A percentile compares a stretch with the other conserved stretches of the same genome.
phyloP scores from a whole-genome alignment of 1,140 invertebrate species.

The Goniozus legneri region DNA sequence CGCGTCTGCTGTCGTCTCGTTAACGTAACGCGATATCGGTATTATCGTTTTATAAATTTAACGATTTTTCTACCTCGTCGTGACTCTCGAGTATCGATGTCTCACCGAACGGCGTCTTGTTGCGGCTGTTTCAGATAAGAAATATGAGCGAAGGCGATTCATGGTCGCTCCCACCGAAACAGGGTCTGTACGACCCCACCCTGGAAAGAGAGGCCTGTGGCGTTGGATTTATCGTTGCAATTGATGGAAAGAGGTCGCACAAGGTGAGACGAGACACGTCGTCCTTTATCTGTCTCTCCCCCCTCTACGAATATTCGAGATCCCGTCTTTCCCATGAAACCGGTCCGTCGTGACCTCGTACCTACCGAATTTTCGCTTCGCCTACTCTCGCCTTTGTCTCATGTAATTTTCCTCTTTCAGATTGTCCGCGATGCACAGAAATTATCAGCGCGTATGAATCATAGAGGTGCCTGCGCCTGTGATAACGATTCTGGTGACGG shows the following conservation, averaged over 20 bases:
- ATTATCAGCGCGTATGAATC: slow-evolving; percentile 95
- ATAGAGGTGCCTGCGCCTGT: slow-evolving; percentile 96
- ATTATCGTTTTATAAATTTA: slow-evolving; percentile 2
- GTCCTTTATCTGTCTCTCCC: no score
- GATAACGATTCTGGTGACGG: slow-evolving; percentile 99
- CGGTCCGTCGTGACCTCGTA: no score
- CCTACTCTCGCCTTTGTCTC: no score
- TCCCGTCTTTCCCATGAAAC: no score
- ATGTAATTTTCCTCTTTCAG: slow-evolving; percentile 55
- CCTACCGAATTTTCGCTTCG: no score
- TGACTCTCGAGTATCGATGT: no score
- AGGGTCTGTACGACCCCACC: slow-evolving; percentile 92
- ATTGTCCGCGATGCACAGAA: slow-evolving; percentile 92
- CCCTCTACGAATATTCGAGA: no score
- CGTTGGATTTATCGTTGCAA: slow-evolving; percentile 97
- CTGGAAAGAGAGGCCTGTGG: slow-evolving; percentile 96
- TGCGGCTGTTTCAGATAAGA: slow-evolving; percentile 39
- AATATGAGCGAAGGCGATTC: slow-evolving; percentile 48
- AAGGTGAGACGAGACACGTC: no score
- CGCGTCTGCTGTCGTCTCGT: no score
- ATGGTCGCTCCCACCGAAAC: slow-evolving; percentile 50
- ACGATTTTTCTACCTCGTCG: slow-evolving; percentile 5
- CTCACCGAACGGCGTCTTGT: no score
- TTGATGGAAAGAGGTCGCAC: slow-evolving; percentile 89
- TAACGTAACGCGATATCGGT: not conserved